Evolutionary conservation across 2,888 invertebrate genomes (phyloP), one percentile per base, ranked within the genome.

Genomic region (Drosophila limbata): DNA sequence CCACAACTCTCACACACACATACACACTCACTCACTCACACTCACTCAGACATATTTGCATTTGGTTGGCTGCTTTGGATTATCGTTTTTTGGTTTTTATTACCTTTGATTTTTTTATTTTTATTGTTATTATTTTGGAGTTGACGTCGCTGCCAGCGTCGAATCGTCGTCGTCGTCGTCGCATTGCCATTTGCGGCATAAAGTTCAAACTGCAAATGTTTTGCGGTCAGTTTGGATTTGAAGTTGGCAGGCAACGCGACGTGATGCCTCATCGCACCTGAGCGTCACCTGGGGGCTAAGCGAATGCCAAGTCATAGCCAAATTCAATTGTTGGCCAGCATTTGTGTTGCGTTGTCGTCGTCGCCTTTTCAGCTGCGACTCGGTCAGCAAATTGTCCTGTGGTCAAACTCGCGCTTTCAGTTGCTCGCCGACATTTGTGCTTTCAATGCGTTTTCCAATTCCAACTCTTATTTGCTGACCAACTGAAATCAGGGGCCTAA

Each of bases 151-250:
- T 69, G 84, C 70, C 69, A 56, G 66, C 77, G 72, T 62, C 25
- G 25, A 25, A 25, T 25, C 25, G 70, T 62, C 77, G 72, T 59
- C 77, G 72, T 62, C 77, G 72, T 62, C 63, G 60, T 50, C 62
- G 69, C 17, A 62, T 55, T 47, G 61, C 65, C 75, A 47, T 67
- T 59, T 53, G 70, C 62, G 82, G 83, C 87, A 87, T 84, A 74
- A 89, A 85, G 85, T 88, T 80, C 77, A 85, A 81, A 81, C 84
- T 81, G 85, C 84, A 89, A 90, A 85, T 88, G 81, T 84, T 90
- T 88, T 90, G 90, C 89, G 90, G 90, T 90, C 90, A 90, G 90
- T 90, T 90, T 84, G 87, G 77, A 74, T 81, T 88, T 72, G 79
- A 85, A 88, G 89, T 87, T 87, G 77, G 89, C 74, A 77, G 83